Evolutionary conservation across 2,888 invertebrate species (phyloP).

Genomic region (Acrobasis consociella): DNA sequence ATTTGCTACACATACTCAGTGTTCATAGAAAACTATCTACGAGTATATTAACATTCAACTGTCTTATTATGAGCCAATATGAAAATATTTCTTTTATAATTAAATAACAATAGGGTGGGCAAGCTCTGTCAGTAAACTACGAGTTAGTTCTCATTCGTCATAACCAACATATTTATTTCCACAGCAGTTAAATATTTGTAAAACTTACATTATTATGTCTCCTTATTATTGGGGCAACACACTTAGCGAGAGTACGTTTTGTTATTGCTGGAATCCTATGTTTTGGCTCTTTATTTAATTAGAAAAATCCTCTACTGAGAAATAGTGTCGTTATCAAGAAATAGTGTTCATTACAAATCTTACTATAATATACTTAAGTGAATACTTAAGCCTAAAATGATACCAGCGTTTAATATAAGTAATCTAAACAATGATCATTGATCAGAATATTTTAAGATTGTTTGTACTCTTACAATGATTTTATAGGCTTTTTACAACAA

Average conservation of each 20-base stretch:
- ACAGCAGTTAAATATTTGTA: not conserved
- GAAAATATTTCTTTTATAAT: slow-evolving; percentile 68
- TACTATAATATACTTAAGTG: slow-evolving; percentile 1
- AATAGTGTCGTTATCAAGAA: slow-evolving; percentile 17
- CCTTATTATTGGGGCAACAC: slow-evolving; percentile 15
- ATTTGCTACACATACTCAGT: slow-evolving; percentile 30
- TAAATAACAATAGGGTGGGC: slow-evolving; percentile 69
- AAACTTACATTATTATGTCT: slow-evolving; percentile 6
- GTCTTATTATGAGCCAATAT: slow-evolving; percentile 48
- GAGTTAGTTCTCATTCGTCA: slow-evolving; percentile 1
- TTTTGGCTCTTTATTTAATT: slow-evolving; percentile 9
- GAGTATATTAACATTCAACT: slow-evolving; percentile 40
- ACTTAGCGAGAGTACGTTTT: not conserved
- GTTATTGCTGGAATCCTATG: not conserved
- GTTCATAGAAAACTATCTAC: slow-evolving; percentile 54
- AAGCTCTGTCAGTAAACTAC: slow-evolving; percentile 53
- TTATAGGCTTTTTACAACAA: slow-evolving; percentile 3
- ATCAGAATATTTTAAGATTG: slow-evolving; percentile 16
- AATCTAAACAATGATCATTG: slow-evolving; percentile 18
- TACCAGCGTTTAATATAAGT: slow-evolving; percentile 6
- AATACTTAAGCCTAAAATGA: slow-evolving; percentile 12
- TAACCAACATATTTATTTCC: slow-evolving; percentile 4
- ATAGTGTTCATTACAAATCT: slow-evolving; percentile 18
- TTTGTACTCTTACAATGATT: slow-evolving; percentile 21
- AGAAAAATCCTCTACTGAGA: slow-evolving; percentile 13